Evolutionary conservation across 2,888 invertebrate genomes (phyloP).

Genomic region (Spisula solida): DNA sequence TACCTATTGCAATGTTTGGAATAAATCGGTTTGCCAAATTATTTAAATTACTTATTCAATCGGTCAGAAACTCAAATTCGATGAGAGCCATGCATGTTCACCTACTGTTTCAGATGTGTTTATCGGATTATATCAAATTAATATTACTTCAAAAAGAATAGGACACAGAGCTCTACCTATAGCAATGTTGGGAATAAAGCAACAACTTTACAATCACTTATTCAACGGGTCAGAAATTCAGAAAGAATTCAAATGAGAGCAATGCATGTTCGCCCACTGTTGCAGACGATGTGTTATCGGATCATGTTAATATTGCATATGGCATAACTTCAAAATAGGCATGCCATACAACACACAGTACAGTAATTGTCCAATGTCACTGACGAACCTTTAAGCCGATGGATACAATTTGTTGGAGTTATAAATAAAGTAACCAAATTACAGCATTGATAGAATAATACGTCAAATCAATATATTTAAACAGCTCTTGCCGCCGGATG

Average conservation of each 20-base stretch:
- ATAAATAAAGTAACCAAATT: constrained; percentile 5
- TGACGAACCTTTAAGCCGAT: background rate
- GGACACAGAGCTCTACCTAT: no score
- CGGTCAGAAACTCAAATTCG: no score
- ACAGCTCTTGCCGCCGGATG: constrained; percentile 9
- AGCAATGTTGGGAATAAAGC: no score
- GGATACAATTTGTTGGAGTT: background rate
- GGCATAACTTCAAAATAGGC: background rate
- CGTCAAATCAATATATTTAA: constrained; percentile 1
- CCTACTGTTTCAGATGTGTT: no score
- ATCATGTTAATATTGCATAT: background rate
- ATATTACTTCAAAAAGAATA: no score
- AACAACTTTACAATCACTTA: no score
- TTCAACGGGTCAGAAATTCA: background rate
- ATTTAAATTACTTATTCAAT: no score
- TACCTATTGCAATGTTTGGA: no score
- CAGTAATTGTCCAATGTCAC: background rate
- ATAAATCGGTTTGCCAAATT: no score
- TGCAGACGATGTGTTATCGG: background rate
- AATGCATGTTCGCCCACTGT: background rate
- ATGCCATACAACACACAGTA: background rate
- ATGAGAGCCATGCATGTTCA: no score
- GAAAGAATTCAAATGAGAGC: background rate
- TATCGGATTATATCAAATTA: no score
- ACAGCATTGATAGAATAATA: background rate